phyloP scores from a whole-genome alignment of 1,140 invertebrate genomes.

The Papilio helenus region DNA sequence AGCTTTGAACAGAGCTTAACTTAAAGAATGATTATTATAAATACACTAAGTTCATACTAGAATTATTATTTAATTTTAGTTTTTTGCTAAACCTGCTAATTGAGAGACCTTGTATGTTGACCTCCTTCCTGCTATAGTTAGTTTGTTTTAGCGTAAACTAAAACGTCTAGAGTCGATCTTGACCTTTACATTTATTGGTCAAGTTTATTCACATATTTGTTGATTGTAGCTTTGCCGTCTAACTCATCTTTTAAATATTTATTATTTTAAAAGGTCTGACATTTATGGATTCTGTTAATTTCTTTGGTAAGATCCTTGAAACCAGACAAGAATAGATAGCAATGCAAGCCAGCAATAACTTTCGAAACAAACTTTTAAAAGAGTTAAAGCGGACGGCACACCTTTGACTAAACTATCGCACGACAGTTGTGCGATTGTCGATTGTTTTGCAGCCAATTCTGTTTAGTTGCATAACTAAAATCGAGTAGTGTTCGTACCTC shows the following conservation, averaged over 20 bases:
- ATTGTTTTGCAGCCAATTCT: too few relatives aligned
- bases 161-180: constrained; percentile 20
- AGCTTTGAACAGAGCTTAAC: too few relatives aligned
- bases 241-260: constrained; percentile 14
- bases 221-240: not conserved
- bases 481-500: too few relatives aligned
- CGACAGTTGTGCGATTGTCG: too few relatives aligned
- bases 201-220: constrained; percentile 32
- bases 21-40: too few relatives aligned
- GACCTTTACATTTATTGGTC: constrained; percentile 36
- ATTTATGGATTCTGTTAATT: constrained; percentile 1
- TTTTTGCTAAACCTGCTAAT: not conserved
- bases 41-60: too few relatives aligned
- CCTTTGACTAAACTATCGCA: too few relatives aligned
- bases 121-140: constrained; percentile 9
- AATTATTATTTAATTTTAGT: not conserved
- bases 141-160: not conserved
- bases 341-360: too few relatives aligned
- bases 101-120: constrained; percentile 26
- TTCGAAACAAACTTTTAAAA: too few relatives aligned
- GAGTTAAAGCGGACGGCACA: too few relatives aligned
- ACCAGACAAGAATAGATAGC: not conserved
- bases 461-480: too few relatives aligned
- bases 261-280: constrained; percentile 16
- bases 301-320: not conserved